A percentile compares a stretch with the other conserved stretches of the same genome.
Conservation (phyloP, 1,140 invertebrate genomes). For the Cotesia glomerata region DNA sequence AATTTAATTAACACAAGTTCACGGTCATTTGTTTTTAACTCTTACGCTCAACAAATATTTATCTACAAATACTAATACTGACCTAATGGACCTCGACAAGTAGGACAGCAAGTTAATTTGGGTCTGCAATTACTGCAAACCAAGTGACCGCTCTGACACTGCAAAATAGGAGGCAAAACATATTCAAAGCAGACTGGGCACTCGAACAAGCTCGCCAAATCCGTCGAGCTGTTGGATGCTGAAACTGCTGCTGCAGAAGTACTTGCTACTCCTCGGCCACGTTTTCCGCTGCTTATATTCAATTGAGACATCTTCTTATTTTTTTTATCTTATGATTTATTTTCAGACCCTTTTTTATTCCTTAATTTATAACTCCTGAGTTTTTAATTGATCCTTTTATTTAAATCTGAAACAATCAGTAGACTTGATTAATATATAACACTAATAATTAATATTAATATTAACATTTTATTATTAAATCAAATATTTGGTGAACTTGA, state of each 20-base stretch:
- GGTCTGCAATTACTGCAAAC: conserved; percentile 95
- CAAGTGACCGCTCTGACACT: conserved; percentile 87
- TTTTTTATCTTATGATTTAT: neutral
- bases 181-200: conserved; percentile 99
- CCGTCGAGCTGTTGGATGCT: conserved; percentile 69
- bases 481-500: too few relatives aligned
- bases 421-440: too few relatives aligned
- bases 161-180: conserved; percentile 94
- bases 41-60: too few relatives aligned
- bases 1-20: too few relatives aligned
- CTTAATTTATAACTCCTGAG: too few relatives aligned
- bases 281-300: conserved; percentile 57
- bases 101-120: conserved; percentile 96
- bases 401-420: too few relatives aligned
- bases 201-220: conserved; percentile 95
- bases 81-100: conserved; percentile 92
- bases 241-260: conserved; percentile 58
- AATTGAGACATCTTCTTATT: conserved; percentile 55
- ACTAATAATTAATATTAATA: too few relatives aligned
- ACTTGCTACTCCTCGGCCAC: conserved; percentile 57
- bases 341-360: neutral
- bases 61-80: conserved; percentile 2
- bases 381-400: too few relatives aligned
- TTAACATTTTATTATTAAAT: too few relatives aligned
- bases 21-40: neutral